Evolutionary conservation across 2,797 vertebrate genomes (phyloP).

Genomic region (Botia almorhae): DNA sequence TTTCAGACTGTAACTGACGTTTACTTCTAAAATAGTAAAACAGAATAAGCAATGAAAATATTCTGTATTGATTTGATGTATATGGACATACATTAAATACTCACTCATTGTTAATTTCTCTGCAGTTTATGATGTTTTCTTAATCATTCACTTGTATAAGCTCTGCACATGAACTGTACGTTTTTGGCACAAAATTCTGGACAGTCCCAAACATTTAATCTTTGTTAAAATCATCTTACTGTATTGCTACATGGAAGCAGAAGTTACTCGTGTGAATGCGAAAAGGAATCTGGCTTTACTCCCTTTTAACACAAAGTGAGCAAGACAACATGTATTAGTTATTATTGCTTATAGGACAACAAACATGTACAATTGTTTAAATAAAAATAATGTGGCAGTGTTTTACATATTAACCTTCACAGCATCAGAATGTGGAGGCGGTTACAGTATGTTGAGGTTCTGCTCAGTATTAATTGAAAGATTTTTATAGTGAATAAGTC

Average conservation of each 20-base stretch:
- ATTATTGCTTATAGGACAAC: constrained; percentile 79
- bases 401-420: constrained; percentile 30
- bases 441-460: constrained; percentile 32
- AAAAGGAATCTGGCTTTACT: constrained; percentile 47
- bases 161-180: constrained; percentile 2
- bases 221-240: constrained; percentile 32
- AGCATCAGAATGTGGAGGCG: constrained; percentile 27
- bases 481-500: not conserved
- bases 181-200: constrained; percentile 44
- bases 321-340: constrained; percentile 37
- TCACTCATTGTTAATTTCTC: not conserved
- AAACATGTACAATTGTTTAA: constrained; percentile 29
- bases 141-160: constrained; percentile 1
- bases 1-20: not conserved
- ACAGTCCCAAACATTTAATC: constrained; percentile 12
- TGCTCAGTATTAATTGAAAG: constrained; percentile 8
- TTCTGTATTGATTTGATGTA: constrained; percentile 18
- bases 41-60: not conserved
- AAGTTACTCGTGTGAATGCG: constrained; percentile 38
- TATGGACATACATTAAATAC: constrained; percentile 8
- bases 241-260: constrained; percentile 48
- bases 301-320: constrained; percentile 32
- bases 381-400: constrained; percentile 45
- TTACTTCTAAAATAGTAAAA: not conserved
- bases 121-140: not conserved